Evolutionary conservation across 2,113 vertebrate genomes (phyloP).

Genomic region (Corynorhinus townsendii): DNA sequence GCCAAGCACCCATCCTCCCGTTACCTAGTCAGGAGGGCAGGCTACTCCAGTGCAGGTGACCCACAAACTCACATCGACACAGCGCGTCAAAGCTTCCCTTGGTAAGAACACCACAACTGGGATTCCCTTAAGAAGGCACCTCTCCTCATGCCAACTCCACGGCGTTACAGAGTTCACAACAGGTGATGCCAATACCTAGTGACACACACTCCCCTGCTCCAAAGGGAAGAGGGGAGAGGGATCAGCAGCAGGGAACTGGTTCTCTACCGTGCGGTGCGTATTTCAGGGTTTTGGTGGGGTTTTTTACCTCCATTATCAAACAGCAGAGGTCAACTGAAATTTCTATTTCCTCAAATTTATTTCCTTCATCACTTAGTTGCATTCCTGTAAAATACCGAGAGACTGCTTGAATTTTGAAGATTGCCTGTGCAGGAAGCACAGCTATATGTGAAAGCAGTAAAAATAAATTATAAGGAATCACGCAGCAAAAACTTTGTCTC

Average conservation of each 20-base stretch:
- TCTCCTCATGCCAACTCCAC: background rate
- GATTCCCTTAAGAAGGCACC: background rate
- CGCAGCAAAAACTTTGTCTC: background rate
- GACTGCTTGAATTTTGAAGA: background rate
- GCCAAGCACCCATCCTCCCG: background rate
- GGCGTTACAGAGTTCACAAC: background rate
- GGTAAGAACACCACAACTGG: background rate
- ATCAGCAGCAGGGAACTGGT: background rate
- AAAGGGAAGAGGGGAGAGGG: background rate
- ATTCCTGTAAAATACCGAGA: background rate
- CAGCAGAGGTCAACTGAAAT: background rate
- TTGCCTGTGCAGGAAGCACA: background rate
- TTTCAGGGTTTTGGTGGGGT: background rate
- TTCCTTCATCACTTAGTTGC: conserved; percentile 7
- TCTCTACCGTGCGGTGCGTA: background rate
- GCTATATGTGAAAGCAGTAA: background rate
- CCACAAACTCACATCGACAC: background rate
- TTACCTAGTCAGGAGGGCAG: background rate
- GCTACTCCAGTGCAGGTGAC: background rate
- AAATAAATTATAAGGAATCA: background rate
- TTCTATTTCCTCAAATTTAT: background rate
- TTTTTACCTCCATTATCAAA: background rate
- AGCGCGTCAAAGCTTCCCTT: background rate
- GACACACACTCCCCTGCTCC: background rate
- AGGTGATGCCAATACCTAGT: background rate